A percentile compares a stretch with the other conserved stretches of the same genome.
These are phyloP conservation scores for Felis chaus DNA, from an alignment of 2,113 vertebrate species.

Conservation along the genomic window DNA sequence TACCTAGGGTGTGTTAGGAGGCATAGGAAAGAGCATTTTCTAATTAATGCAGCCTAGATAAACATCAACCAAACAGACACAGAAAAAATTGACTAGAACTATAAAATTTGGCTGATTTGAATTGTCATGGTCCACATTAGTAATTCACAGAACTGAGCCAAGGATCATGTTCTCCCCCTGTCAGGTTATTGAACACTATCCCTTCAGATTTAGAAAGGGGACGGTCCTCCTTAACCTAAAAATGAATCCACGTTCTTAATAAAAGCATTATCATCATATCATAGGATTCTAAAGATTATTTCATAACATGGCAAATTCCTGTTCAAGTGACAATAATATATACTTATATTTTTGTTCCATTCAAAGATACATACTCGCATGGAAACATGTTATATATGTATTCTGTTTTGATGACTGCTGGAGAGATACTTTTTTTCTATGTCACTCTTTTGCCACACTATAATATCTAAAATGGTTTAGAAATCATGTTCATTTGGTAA, in stretches of 20 bases:
- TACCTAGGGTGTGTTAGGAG: neutral
- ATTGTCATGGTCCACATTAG: neutral
- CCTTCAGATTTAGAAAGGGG: neutral
- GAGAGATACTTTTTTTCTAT: neutral
- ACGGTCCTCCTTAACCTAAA: neutral
- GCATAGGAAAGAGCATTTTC: neutral
- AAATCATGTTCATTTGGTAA: neutral
- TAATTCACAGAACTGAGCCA: neutral
- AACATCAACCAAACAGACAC: neutral
- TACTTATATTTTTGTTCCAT: neutral
- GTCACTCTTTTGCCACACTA: neutral
- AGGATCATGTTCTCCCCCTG: too few species aligned
- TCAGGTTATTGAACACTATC: neutral
- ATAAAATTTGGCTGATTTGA: neutral
- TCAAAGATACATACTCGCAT: neutral
- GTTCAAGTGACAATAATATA: neutral
- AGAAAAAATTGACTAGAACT: neutral
- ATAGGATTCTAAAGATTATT: neutral
- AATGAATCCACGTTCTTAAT: neutral
- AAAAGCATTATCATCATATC: neutral
- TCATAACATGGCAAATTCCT: neutral
- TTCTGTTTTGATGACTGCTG: neutral
- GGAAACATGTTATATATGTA: neutral
- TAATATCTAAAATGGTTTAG: neutral
- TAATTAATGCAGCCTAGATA: neutral